Evolutionary conservation across 2,888 invertebrate species (phyloP).

Genomic region (Nomada hirtipes): DNA sequence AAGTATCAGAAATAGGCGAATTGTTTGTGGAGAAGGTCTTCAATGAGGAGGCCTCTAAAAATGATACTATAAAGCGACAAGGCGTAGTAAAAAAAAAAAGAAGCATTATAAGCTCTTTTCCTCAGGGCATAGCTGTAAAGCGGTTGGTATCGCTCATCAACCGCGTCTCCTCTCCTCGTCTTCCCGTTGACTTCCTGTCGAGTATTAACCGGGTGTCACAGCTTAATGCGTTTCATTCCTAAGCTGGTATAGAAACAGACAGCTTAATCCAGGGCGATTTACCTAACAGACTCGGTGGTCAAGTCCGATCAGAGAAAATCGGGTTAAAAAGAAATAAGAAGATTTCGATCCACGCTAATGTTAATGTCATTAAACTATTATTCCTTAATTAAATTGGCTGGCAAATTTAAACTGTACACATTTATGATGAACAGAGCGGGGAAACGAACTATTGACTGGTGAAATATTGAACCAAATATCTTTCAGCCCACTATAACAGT

Average conservation of each 20-base stretch:
- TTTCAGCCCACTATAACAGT: too few species aligned
- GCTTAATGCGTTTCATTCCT: constrained; percentile 69
- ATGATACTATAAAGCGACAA: constrained; percentile 15
- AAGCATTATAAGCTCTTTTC: constrained; percentile 31
- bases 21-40: background rate
- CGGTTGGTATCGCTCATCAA: constrained; percentile 54
- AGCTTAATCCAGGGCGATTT: constrained; percentile 58
- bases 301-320: constrained; percentile 29
- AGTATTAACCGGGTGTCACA: constrained; percentile 67
- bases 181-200: constrained; percentile 63
- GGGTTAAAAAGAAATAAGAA: background rate
- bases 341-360: background rate
- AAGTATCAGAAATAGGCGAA: background rate
- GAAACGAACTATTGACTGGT: too few species aligned
- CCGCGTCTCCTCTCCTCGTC: constrained; percentile 55
- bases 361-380: background rate
- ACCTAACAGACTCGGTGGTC: constrained; percentile 46
- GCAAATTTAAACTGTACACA: too few species aligned
- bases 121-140: constrained; percentile 27
- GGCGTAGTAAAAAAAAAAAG: constrained; percentile 2
- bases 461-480: too few species aligned
- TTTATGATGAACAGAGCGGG: too few species aligned
- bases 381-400: too few species aligned
- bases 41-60: background rate
- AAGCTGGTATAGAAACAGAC: constrained; percentile 61